Base-by-base conservation (phyloP, 2,113 vertebrate species). In the Anseranas semipalmata region DNA sequence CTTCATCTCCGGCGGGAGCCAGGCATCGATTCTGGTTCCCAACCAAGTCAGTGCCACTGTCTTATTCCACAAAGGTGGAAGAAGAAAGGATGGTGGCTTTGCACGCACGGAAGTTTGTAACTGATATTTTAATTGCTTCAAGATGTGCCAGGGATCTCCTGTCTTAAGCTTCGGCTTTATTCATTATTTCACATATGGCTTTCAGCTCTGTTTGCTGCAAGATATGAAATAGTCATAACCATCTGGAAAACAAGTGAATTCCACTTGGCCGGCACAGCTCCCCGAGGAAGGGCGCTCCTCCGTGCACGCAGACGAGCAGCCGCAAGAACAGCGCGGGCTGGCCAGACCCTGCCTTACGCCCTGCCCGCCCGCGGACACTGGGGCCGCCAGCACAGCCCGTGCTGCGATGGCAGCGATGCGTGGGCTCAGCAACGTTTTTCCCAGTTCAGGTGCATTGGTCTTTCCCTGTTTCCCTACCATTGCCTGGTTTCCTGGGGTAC, bases 311-410 rank as follows among this genome's bases (percentile, higher is more conserved):
- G 73, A 60, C 2, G 16, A 75, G 60, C 45, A 12, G 53, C 12
- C 25, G 27, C 0, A 6, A 25, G 0, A 2, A 11, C 28, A 1
- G 4, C 32, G 48, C 0, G 0, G 84, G 52, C 37, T 32, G 10
- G 13, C 14, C 15, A 39, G 70, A 73, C 53, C 53, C 53, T 25
- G 53, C 30, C 53, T 28, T 19, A 24, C 12, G 53, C 24, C 53
- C 27, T 12, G 10, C 53, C 53, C 17, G 25, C 41, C 41, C 12
- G 41, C 9, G 41, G 41, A 41, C 41, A 9, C 17, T n/a, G 5
- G 13, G 16, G 53, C 53, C 15, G 28, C 53, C 53, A 17, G 62
- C 12, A 9, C 10, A 14, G 15, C 28, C 28, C 13, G 10, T 15
- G 5, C 0, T 1, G 39, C 63, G 37, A 24, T 1, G 2, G 46